Evolutionary conservation across 2,888 invertebrate species (phyloP).

Genomic region (Rhogogaster chlorosoma): DNA sequence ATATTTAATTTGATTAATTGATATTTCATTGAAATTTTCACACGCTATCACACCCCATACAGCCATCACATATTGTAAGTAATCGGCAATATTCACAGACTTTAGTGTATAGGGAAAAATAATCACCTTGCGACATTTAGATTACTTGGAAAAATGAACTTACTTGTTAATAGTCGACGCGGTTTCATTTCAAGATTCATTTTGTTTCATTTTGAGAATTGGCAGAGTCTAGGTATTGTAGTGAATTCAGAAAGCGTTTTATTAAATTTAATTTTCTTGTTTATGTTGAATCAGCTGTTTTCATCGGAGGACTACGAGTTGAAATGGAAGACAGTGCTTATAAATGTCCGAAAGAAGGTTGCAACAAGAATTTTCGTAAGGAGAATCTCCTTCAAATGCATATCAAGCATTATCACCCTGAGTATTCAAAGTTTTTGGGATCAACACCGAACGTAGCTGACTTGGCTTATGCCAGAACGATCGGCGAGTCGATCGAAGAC

Average conservation of each 20-base stretch:
- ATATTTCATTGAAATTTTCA: conserved; percentile 51
- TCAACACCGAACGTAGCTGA: conserved; percentile 92
- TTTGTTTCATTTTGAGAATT: too few species aligned
- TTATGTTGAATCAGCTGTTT: conserved; percentile 80
- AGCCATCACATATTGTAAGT: conserved; percentile 49
- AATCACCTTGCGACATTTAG: neutral
- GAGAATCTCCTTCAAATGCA: conserved; percentile 95
- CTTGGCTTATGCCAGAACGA: conserved; percentile 89
- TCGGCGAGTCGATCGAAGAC: conserved; percentile 81
- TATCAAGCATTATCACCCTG: conserved; percentile 95
- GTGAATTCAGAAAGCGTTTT: neutral
- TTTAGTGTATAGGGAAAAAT: neutral
- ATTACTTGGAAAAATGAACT: neutral
- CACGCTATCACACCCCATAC: conserved; percentile 52
- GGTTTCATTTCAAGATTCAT: neutral
- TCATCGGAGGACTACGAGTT: conserved; percentile 77
- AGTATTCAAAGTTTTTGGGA: conserved; percentile 87
- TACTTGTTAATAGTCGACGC: neutral
- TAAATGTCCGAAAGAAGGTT: conserved; percentile 89
- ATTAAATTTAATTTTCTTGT: conserved; percentile 58
- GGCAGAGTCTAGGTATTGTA: neutral
- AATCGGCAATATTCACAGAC: conserved; percentile 2
- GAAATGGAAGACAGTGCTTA: conserved; percentile 85
- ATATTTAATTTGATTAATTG: too few species aligned
- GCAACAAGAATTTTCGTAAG: conserved; percentile 94